phyloP scores from a whole-genome alignment of 2,113 vertebrate genomes.

The Cephalopterus ornatus region DNA sequence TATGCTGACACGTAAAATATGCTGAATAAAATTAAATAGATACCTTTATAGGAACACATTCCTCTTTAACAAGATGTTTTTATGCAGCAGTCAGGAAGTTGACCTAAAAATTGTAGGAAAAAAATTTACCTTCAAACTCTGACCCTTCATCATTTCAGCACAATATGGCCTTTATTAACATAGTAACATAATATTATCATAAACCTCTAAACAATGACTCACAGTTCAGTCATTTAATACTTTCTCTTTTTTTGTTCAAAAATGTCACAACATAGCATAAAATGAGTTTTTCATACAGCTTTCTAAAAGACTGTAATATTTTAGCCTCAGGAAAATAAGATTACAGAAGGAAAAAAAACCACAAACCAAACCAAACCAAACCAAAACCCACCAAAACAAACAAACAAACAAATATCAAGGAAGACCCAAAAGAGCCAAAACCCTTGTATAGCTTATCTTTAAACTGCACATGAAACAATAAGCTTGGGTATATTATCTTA shows the following conservation, averaged over 20 bases:
- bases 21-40: neutral
- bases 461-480: neutral
- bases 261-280: neutral
- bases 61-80: neutral
- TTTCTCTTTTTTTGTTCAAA: neutral
- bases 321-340: neutral
- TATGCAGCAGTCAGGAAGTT: neutral
- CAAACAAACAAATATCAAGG: neutral
- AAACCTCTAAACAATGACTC: neutral
- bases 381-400: neutral
- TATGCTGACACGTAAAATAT: neutral
- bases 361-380: neutral
- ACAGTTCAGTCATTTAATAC: neutral
- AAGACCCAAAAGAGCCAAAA: neutral
- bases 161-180: neutral
- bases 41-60: neutral
- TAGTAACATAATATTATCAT: neutral
- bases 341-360: neutral
- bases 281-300: conserved; percentile 4
- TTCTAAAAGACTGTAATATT: neutral
- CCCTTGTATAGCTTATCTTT: neutral
- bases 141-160: neutral
- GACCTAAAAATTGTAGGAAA: neutral
- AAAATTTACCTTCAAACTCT: neutral
- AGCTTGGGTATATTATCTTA: neutral